Conservation (phyloP, 2,888 invertebrate species). For the Taenaris catops region DNA sequence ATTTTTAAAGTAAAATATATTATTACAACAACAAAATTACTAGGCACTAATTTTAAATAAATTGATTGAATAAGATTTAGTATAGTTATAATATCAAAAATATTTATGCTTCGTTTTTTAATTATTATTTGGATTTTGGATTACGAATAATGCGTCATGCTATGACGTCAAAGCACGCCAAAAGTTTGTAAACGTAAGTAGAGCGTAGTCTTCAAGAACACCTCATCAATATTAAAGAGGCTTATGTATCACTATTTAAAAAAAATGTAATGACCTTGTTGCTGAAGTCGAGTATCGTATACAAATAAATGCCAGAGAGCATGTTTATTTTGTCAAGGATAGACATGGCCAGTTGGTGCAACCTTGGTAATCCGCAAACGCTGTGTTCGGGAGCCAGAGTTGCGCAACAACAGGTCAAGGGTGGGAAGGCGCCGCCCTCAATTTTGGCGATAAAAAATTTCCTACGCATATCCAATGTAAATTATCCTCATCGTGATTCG, state of each 20-base stretch:
- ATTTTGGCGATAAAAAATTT: conserved; percentile 56
- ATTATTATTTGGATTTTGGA: no score
- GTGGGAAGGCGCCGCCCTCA: conserved; percentile 57
- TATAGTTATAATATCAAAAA: no score
- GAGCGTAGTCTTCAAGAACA: no score
- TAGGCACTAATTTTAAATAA: no score
- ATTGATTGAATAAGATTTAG: no score
- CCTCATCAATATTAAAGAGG: neutral
- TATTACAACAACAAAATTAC: no score
- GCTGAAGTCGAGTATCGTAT: conserved; percentile 16
- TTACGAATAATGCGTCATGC: no score
- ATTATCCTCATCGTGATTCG: conserved; percentile 35
- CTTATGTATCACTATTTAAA: neutral
- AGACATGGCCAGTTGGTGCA: conserved; percentile 46
- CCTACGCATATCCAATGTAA: conserved; percentile 43
- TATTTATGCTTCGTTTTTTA: no score
- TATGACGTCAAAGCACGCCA: no score
- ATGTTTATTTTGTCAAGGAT: conserved; percentile 51
- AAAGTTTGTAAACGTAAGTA: no score
- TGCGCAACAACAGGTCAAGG: conserved; percentile 70
- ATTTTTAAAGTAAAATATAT: no score
- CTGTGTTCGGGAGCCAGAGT: conserved; percentile 41
- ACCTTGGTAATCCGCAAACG: conserved; percentile 49
- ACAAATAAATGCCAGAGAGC: conserved; percentile 31
- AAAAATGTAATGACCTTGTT: conserved; percentile 15